phyloP scores from a whole-genome alignment of 1,140 invertebrate genomes.

The Patella vulgata region DNA sequence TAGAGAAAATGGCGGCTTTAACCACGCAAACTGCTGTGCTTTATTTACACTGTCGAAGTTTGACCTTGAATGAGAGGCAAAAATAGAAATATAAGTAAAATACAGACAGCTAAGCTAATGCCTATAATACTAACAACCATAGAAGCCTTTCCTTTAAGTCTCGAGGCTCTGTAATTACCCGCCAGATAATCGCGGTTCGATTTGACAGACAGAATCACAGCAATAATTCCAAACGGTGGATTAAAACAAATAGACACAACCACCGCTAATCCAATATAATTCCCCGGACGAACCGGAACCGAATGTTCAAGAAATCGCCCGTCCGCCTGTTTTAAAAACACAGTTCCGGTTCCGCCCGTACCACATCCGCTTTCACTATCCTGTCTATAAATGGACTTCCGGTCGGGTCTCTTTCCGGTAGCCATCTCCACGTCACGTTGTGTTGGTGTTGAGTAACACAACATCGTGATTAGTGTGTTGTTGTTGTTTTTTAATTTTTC shows the following conservation, averaged over 20 bases:
- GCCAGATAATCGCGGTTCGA: slow-evolving; percentile 28
- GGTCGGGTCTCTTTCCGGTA: slow-evolving; percentile 6
- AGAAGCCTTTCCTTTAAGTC: slow-evolving; percentile 29
- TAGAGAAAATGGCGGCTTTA: too few relatives aligned
- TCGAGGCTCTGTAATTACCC: slow-evolving; percentile 14
- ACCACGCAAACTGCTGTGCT: too few relatives aligned
- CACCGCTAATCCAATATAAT: slow-evolving; percentile 34
- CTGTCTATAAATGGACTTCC: neutral
- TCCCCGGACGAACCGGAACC: slow-evolving; percentile 13
- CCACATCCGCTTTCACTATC: neutral
- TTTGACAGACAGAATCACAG: slow-evolving; percentile 30
- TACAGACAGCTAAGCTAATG: slow-evolving; percentile 24
- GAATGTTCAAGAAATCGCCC: slow-evolving; percentile 20
- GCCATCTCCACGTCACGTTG: slow-evolving; percentile 23
- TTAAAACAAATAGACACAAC: slow-evolving; percentile 37
- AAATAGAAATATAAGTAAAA: slow-evolving; percentile 29
- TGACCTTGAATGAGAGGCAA: too few relatives aligned
- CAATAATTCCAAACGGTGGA: slow-evolving; percentile 29
- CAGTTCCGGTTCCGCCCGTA: neutral
- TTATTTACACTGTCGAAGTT: too few relatives aligned
- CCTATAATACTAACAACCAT: slow-evolving; percentile 30
- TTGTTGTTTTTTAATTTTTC: too few relatives aligned
- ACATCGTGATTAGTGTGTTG: slow-evolving; percentile 5
- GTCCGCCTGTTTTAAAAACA: slow-evolving; percentile 29
- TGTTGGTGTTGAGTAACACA: slow-evolving; percentile 28